Evolutionary conservation across 2,113 vertebrate species (phyloP).

Genomic region (Xiphophorus couchianus): DNA sequence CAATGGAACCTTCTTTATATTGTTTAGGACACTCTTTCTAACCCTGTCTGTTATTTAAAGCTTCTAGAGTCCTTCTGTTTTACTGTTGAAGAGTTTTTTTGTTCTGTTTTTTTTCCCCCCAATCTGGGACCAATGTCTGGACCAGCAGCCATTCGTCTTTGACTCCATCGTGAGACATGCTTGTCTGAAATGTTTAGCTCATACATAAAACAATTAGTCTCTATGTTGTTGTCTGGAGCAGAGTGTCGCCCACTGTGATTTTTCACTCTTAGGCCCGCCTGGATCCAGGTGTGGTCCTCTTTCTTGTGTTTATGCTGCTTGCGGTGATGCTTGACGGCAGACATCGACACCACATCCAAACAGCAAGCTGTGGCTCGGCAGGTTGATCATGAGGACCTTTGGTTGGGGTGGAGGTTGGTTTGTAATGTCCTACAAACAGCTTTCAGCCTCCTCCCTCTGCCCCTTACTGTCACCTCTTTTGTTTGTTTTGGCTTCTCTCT

Average conservation of each 20-base stretch:
- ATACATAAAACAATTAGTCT: slow-evolving; percentile 73
- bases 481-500: slow-evolving; percentile 30
- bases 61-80: slow-evolving; percentile 30
- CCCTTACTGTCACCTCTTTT: slow-evolving; percentile 11
- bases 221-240: slow-evolving; percentile 53
- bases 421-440: slow-evolving; percentile 49
- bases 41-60: slow-evolving; percentile 47
- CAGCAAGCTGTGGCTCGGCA: slow-evolving; percentile 60
- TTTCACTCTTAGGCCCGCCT: slow-evolving; percentile 60
- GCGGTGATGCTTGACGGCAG: slow-evolving; percentile 79
- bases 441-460: slow-evolving; percentile 31
- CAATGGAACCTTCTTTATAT: slow-evolving; percentile 19
- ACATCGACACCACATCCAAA: slow-evolving; percentile 80
- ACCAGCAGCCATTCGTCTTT: slow-evolving; percentile 50
- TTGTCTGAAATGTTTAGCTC: slow-evolving; percentile 75
- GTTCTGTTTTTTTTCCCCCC: slow-evolving; percentile 37
- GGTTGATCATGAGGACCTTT: slow-evolving; percentile 73
- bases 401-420: slow-evolving; percentile 36
- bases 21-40: slow-evolving; percentile 52
- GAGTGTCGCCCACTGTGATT: slow-evolving; percentile 50
- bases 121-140: slow-evolving; percentile 34
- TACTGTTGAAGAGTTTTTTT: slow-evolving; percentile 41
- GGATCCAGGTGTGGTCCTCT: slow-evolving; percentile 74
- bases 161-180: slow-evolving; percentile 60
- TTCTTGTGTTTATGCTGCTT: slow-evolving; percentile 72